Base-by-base conservation (phyloP, 2,888 invertebrate species). In the Hydrotaea cyrtoneurina region DNA sequence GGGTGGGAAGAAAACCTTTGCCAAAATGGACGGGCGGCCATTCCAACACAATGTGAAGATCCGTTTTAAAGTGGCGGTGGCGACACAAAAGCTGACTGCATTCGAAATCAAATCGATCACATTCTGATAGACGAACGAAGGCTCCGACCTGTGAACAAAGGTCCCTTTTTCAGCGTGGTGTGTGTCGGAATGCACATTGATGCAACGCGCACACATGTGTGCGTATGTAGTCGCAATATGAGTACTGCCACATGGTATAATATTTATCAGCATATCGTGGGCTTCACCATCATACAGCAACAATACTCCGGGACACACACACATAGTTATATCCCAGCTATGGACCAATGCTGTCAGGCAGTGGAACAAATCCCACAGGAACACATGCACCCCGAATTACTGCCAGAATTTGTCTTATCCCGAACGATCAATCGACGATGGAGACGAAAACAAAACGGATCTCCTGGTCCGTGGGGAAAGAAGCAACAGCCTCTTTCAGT, bases 161-260 rank as follows among this genome's bases (percentile, higher is more conserved):
- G n/a, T n/a, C n/a, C n/a, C 46, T 66, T 55, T 66, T 13, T 53
- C 39, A 31, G 55, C 10, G 50, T 36, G 43, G 57, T 55, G n/a
- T 26, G 21, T 26, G 3, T 55, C 21, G 50, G 53, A 11, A 36
- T 53, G 72, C n/a, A 8, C 72, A 31, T 31, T 7, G 3, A 31
- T 2, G 31, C 31, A 36, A 15, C 13, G 26, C 17, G 55, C 74
- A 69, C 36, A 64, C 71, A 77, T 73, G 46, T 57, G 43, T 55
- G 53, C 15, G n/a, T n/a, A n/a, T n/a, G n/a, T 31, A 23, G 21
- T 55, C 13, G 17, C 23, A 26, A 15, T 50, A 46, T 19, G 15
- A n/a, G 21, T 21, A 55, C 8, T 21, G 0, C 50, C 53, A 26
- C 69, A 59, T 50, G 26, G 69, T 26, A 36, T 21, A 31, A n/a